phyloP scores from a whole-genome alignment of 2,113 vertebrate genomes.

The Mesembrinibis cayennensis region DNA sequence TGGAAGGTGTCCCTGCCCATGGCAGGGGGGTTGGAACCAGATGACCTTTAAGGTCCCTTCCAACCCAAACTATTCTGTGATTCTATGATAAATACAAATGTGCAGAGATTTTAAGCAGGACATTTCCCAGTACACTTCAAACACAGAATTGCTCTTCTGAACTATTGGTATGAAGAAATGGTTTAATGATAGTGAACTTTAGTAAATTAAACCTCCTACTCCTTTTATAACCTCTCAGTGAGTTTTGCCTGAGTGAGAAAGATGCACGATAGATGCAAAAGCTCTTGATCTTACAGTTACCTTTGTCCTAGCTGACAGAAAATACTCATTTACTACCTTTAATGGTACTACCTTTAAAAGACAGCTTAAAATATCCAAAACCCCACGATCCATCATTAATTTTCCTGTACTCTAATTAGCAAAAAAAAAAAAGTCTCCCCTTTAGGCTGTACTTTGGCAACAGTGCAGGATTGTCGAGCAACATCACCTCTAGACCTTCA shows the following conservation, averaged over 20 bases:
- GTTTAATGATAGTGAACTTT: not conserved
- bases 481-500: not conserved
- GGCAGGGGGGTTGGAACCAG: too few relatives aligned
- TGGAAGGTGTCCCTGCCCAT: too few relatives aligned
- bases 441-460: not conserved
- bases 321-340: not conserved
- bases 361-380: not conserved
- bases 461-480: not conserved
- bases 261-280: not conserved
- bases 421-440: not conserved
- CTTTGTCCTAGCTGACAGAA: not conserved
- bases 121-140: not conserved
- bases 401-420: not conserved
- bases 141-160: not conserved
- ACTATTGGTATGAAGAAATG: not conserved
- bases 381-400: not conserved
- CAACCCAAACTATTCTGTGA: too few relatives aligned
- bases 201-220: not conserved
- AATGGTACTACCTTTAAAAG: not conserved
- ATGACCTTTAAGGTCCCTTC: too few relatives aligned
- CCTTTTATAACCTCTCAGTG: not conserved
- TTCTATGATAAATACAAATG: not conserved
- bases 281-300: not conserved
- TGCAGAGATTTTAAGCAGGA: not conserved
- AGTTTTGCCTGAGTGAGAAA: not conserved